Base-by-base conservation (phyloP, 1,140 invertebrate genomes). In the Sitobion miscanthi region DNA sequence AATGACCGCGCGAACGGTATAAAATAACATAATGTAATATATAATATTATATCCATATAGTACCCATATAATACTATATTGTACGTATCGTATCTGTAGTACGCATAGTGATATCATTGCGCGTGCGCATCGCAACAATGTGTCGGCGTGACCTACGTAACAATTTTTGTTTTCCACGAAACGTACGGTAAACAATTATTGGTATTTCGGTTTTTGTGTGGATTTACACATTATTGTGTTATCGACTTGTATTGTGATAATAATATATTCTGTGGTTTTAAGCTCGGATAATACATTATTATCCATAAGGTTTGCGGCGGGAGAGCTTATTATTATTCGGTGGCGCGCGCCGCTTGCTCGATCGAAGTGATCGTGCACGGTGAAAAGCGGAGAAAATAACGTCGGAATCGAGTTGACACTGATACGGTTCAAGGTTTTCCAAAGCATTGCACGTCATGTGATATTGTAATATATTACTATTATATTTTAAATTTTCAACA, bases 381-480 rank as follows among this genome's bases (percentile, higher is more conserved):
- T 57, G 54, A 49, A 35, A 45, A 91, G 25, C 90, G 90, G 62
- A 77, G 90, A 91, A 91, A 91, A 91, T 7, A 49, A 30, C 25
- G 45, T 35, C 21, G 30, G n/a, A 11, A 91, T 47, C 8, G n/a
- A 25, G 47, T 77, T 77, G 57, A 91, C 90, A 77, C 62, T 77
- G 62, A 77, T 69, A 35, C 90, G 25, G 62, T 91, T 91, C 90
- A 91, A 91, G 90, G 90, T 91, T 91, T 77, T 47, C 20, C 30
- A 47, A n/a, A 62, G 30, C 21, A 45, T 91, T 77, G 30, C 38
- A n/a, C 90, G 62, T n/a, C 62, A 77, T 77, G 57, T 47, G 17
- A 45, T 91, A 90, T 77, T 17, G 1, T 90, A 17, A 83, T 83
- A 38, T 38, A 83, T 38, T 38, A 38, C 30, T 82, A 82, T 82